These are phyloP conservation scores for Acleris emargana DNA, from an alignment of 2,888 invertebrate species.

Conservation along the genomic window DNA sequence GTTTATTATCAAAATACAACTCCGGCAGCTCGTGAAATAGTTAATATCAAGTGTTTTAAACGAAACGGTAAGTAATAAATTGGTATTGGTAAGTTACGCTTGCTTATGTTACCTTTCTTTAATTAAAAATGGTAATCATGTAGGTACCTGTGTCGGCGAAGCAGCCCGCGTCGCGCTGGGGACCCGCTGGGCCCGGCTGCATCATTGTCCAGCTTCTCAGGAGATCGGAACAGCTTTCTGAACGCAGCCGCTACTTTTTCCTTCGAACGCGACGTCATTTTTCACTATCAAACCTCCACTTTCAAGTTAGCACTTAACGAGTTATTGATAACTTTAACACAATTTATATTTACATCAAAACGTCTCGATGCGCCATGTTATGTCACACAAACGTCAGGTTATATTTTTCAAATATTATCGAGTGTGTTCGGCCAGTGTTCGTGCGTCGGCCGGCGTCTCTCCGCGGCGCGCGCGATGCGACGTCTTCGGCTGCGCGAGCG, in stretches of 20 bases:
- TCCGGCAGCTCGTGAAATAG: too few relatives aligned
- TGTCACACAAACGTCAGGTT: slow-evolving; percentile 57
- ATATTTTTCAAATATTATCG: slow-evolving; percentile 53
- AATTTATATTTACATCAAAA: slow-evolving; percentile 53
- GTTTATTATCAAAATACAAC: too few relatives aligned
- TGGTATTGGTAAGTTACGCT: too few relatives aligned
- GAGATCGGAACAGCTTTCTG: slow-evolving; percentile 89
- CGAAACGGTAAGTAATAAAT: too few relatives aligned
- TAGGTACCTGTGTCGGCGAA: slow-evolving; percentile 74
- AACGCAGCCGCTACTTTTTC: slow-evolving; percentile 92
- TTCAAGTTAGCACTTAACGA: slow-evolving; percentile 50
- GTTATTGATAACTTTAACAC: slow-evolving; percentile 53
- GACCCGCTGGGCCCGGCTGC: slow-evolving; percentile 85
- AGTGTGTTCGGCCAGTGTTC: slow-evolving; percentile 41
- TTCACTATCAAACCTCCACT: slow-evolving; percentile 58
- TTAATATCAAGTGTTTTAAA: too few relatives aligned
- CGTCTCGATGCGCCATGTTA: slow-evolving; percentile 54
- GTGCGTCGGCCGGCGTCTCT: slow-evolving; percentile 59
- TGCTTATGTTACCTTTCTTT: too few relatives aligned
- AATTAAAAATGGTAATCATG: not conserved
- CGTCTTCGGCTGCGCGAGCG: slow-evolving; percentile 63
- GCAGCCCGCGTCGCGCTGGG: slow-evolving; percentile 82
- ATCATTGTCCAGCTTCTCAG: slow-evolving; percentile 88
- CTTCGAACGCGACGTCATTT: slow-evolving; percentile 90
- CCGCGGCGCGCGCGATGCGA: slow-evolving; percentile 51